Base-by-base conservation (phyloP, 2,888 invertebrate species). In the Patella depressa region DNA sequence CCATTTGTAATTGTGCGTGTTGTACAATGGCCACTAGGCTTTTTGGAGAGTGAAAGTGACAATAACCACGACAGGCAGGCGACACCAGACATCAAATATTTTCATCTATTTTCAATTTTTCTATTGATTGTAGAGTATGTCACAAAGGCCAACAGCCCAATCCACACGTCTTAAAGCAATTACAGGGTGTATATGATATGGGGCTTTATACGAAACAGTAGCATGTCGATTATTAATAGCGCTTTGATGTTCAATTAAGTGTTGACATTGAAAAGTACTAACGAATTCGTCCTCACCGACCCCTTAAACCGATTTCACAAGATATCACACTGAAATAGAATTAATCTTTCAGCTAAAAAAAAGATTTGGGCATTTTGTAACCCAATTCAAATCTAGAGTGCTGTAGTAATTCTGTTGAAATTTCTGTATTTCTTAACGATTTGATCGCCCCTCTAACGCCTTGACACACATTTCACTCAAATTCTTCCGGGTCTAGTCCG, bases 201-300 rank as follows among this genome's bases (percentile, higher is more conserved):
- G 45, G 45, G 65, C 19, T 65, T 65, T 65, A 24, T 65, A 65
- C 24, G 65, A 65, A 65, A 65, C 24, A 24, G 19, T 24, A 24
- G 65, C 65, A 65, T 65, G 65, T 65, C 65, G 65, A 11, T 65
- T 65, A 65, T 65, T 65, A 65, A 65, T 65, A 19, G 15, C 12
- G 11, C 65, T 65, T 65, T 65, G 65, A 65, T 65, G 65, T 65
- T 65, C 24, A 65, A 65, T 65, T 65, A 65, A 65, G 24, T 65
- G 24, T 65, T 65, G 19, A 65, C 19, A 65, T 3, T 65, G 24
- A 19, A 65, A 9, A 12, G 24, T 65, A 24, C 11, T 65, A 65
- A 65, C 24, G 65, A 65, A 65, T 65, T 65, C 24, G 24, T 65
- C 65, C 65, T 19, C 9, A 9, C 12, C 65, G 65, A 65, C 65